A percentile compares a stretch with the other conserved stretches of the same genome.
Conservation (phyloP, 2,797 vertebrate genomes). For the Coracias cyanogaster region DNA sequence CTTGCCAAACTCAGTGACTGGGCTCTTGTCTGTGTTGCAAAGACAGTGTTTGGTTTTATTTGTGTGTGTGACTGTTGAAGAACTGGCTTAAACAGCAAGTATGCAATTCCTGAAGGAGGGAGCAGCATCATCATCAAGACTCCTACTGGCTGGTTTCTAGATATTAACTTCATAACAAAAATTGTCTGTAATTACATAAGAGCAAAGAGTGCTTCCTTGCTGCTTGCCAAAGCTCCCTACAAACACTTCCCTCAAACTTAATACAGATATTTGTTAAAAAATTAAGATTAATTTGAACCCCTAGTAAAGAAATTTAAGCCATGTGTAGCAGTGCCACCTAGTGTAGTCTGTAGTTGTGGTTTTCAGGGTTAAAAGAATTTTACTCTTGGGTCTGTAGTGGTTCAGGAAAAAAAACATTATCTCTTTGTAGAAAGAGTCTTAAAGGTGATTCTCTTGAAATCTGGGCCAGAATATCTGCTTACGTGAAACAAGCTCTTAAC, state of each 20-base stretch:
- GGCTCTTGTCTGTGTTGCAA: not conserved
- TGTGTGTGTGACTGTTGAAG: not conserved
- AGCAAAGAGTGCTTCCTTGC: not conserved
- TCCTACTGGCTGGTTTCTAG: not conserved
- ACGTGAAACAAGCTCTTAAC: not conserved
- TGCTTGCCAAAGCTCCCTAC: not conserved
- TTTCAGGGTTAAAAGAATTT: not conserved
- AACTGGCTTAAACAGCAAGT: not conserved
- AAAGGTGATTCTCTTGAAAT: not conserved
- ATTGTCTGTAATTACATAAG: not conserved
- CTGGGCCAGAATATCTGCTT: not conserved
- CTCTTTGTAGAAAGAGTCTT: not conserved
- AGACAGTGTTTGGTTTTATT: not conserved
- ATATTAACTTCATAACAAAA: not conserved
- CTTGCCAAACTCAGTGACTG: not conserved
- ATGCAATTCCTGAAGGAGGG: not conserved
- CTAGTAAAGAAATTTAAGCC: not conserved
- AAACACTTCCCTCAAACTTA: not conserved
- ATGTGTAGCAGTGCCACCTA: conserved; percentile 56
- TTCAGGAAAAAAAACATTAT: not conserved
- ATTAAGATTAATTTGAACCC: not conserved
- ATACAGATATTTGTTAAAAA: not conserved
- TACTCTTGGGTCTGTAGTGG: not conserved
- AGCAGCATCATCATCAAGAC: not conserved
- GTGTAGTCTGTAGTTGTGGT: not conserved